Conservation (phyloP, 2,113 vertebrate genomes). For the Apteryx mantelli region DNA sequence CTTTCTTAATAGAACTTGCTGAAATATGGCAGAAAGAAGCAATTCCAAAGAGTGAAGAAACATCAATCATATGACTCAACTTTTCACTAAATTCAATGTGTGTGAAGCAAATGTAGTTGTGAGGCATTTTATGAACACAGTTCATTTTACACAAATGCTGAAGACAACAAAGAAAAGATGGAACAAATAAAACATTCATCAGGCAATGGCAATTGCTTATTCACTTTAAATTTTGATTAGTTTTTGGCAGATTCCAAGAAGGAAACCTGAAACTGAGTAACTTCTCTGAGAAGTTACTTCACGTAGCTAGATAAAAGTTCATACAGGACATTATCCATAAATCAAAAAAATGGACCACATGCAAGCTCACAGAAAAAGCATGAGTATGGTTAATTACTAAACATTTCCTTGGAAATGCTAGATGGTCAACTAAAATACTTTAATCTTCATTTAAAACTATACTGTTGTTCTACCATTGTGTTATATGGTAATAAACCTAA, state of each 20-base stretch:
- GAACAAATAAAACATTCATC: not conserved
- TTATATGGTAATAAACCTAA: not conserved
- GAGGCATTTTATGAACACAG: not conserved
- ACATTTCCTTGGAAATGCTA: not conserved
- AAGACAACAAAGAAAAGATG: not conserved
- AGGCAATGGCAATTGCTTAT: fast-evolving
- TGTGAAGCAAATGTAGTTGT: not conserved
- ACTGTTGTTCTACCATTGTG: not conserved
- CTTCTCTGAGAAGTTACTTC: not conserved
- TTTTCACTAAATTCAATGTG: not conserved
- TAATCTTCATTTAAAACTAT: not conserved
- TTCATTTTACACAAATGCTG: not conserved
- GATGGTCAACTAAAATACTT: not conserved
- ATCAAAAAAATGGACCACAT: fast-evolving
- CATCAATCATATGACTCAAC: not conserved
- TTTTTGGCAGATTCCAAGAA: not conserved
- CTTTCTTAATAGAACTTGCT: not conserved
- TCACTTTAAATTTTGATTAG: not conserved
- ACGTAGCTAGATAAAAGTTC: not conserved
- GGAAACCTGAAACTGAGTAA: not conserved
- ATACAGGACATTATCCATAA: not conserved
- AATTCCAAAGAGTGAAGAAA: not conserved
- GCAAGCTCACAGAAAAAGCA: not conserved
- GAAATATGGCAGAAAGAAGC: not conserved
- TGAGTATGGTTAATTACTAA: not conserved